Percentiles rank a stretch among this genome's conserved stretches.
phyloP scores from a whole-genome alignment of 2,113 vertebrate genomes.

The Ellobius talpinus region DNA sequence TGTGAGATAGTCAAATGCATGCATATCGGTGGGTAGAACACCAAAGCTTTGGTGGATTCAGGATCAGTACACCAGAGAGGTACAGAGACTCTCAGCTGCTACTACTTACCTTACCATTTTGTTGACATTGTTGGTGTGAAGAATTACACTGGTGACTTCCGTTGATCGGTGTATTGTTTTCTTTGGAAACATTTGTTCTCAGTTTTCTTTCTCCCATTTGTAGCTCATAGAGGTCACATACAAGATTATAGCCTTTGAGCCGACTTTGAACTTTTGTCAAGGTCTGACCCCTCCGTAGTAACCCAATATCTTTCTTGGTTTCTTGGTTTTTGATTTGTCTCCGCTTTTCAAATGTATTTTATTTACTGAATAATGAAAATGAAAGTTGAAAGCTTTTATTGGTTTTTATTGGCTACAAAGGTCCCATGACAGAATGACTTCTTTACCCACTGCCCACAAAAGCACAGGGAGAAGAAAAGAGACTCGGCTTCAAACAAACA shows the following conservation, averaged over 20 bases:
- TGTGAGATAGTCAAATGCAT: neutral
- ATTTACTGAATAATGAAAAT: neutral
- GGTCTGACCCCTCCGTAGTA: neutral
- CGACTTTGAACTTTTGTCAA: conserved; percentile 24
- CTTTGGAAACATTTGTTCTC: neutral
- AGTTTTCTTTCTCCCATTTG: neutral
- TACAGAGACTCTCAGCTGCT: neutral
- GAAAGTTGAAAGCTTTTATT: neutral
- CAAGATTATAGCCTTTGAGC: neutral
- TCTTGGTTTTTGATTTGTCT: neutral
- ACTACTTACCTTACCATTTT: neutral
- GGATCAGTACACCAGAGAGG: neutral
- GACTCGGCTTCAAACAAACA: neutral
- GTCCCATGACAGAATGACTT: neutral
- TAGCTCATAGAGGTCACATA: neutral
- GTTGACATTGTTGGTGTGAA: neutral
- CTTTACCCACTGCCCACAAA: neutral
- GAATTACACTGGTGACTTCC: neutral
- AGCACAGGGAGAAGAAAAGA: conserved; percentile 9
- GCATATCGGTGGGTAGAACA: rapidly evolving
- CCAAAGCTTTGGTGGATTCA: neutral
- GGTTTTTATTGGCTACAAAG: neutral
- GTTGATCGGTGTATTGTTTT: neutral
- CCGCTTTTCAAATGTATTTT: neutral
- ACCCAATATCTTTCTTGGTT: neutral